Percentiles rank a stretch among this genome's conserved stretches.
Conservation (phyloP, 2,797 vertebrate species). For the Menidia menidia region DNA sequence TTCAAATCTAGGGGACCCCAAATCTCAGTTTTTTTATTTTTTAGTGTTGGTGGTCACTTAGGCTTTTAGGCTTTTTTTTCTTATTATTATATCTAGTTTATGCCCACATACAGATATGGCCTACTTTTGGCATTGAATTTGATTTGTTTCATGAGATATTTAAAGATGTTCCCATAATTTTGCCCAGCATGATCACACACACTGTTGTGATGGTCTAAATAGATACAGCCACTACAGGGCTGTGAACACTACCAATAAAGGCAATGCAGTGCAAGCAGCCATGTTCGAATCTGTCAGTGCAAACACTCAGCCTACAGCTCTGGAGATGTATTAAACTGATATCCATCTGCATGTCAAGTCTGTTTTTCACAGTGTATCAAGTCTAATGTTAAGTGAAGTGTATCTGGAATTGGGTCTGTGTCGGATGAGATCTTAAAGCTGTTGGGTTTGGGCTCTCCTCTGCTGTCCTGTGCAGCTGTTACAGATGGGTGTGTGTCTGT, state of each 20-base stretch:
- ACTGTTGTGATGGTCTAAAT: constrained; percentile 66
- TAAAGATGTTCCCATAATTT: constrained; percentile 14
- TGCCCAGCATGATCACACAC: constrained; percentile 36
- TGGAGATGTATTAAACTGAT: constrained; percentile 60
- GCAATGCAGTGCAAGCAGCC: constrained; percentile 64
- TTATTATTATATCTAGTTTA: too few species aligned
- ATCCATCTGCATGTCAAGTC: constrained; percentile 32
- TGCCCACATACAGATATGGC: background rate
- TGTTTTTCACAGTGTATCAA: constrained; percentile 45
- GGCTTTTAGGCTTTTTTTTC: too few species aligned
- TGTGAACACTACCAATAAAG: constrained; percentile 84
- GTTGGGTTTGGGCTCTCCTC: constrained; percentile 32
- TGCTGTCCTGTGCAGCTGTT: constrained; percentile 69
- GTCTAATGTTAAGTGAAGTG: constrained; percentile 45
- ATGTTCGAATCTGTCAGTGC: constrained; percentile 47
- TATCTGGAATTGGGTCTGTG: constrained; percentile 30
- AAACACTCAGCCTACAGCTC: constrained; percentile 59
- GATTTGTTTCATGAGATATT: background rate
- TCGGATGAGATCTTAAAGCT: constrained; percentile 50
- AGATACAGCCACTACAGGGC: constrained; percentile 67
- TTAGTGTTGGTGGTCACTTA: too few species aligned
- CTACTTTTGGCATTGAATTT: background rate
- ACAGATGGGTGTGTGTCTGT: constrained; percentile 39
- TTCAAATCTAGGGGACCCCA: too few species aligned
- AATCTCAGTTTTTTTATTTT: too few species aligned